Base-by-base conservation (phyloP, 2,888 invertebrate genomes). In the Colletes collaris region DNA sequence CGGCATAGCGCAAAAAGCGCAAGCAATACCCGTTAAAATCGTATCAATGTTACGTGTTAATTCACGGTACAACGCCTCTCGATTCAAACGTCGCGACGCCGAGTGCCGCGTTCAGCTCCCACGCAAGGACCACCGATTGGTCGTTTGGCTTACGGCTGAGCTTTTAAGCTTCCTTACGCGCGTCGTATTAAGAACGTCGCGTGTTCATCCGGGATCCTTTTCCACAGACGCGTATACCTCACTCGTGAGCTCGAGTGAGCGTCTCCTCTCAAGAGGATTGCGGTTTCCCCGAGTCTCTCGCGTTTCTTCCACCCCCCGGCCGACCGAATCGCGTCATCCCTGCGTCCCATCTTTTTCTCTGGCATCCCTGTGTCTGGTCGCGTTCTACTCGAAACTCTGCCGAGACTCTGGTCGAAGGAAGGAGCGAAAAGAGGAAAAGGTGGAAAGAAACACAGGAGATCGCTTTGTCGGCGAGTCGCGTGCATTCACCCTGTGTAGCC, bases 251-350 rank as follows among this genome's bases (percentile, higher is more conserved):
- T 81, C 85, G 85, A 83, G 85, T 71, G 82, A 81, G 76, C 87
- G 78, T 76, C 81, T 85, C 86, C 81, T 85, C 86, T 87, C 87
- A 77, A 87, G 88, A 87, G 88, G 87, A 87, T 87, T 84, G 84
- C 80, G 86, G 86, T 81, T 78, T 83, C 81, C 81, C 60, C 85
- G 68, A 70, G 62, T 49, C 56, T 55, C 50, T 64, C 59, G 62
- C 66, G 46, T 55, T 62, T 58, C 56, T 49, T 27, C 50, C 46
- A 19, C 53, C 8, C 52, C n/a, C 50, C 50, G 60, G 64, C 55
- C 16, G 8, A 40, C 49, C 4, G 40, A 40, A 40, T 40, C 40
- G 27, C 27, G 27, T 27, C 40, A 40, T 40, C 40, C 40, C 40
- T 7, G 7, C 50, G 63, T 19, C 46, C 13, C 6, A 5, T 19